A percentile compares a stretch with the other conserved stretches of the same genome.
These are phyloP conservation scores for Cochlearius cochlearius DNA, from an alignment of 2,113 vertebrate species.

Conservation along the genomic window DNA sequence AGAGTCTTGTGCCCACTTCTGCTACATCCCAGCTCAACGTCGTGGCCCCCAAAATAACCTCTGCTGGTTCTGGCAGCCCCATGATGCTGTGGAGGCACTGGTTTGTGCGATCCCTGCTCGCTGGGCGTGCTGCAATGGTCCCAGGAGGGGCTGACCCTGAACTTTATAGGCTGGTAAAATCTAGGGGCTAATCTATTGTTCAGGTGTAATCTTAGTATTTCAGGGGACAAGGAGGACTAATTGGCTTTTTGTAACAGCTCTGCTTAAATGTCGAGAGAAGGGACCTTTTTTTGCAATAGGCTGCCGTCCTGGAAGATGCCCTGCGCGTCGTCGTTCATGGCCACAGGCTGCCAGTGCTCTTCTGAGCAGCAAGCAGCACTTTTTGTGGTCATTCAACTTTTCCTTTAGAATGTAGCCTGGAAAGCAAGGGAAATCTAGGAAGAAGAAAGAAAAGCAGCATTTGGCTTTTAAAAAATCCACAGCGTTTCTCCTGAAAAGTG, in stretches of 20 bases:
- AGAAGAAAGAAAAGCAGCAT: background rate
- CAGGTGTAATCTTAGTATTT: background rate
- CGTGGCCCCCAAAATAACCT: fast-evolving
- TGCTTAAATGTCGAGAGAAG: background rate
- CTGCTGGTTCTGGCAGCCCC: background rate
- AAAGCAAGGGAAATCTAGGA: background rate
- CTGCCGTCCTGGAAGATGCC: background rate
- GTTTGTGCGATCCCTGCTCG: background rate
- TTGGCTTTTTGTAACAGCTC: background rate
- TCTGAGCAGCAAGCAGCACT: background rate
- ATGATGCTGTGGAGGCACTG: fast-evolving
- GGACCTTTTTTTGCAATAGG: no score
- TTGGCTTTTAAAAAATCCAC: background rate
- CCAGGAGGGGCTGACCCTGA: background rate
- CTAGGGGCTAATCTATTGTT: background rate
- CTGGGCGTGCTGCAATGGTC: background rate
- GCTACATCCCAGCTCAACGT: background rate
- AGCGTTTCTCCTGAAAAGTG: background rate
- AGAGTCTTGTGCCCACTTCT: background rate
- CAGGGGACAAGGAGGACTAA: no score
- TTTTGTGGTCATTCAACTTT: background rate
- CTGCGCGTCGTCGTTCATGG: fast-evolving
- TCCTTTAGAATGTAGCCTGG: background rate
- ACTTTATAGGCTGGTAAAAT: background rate
- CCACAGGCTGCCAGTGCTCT: background rate